Base-by-base conservation (phyloP, 2,113 vertebrate genomes). In the Anarrhichthys ocellatus region DNA sequence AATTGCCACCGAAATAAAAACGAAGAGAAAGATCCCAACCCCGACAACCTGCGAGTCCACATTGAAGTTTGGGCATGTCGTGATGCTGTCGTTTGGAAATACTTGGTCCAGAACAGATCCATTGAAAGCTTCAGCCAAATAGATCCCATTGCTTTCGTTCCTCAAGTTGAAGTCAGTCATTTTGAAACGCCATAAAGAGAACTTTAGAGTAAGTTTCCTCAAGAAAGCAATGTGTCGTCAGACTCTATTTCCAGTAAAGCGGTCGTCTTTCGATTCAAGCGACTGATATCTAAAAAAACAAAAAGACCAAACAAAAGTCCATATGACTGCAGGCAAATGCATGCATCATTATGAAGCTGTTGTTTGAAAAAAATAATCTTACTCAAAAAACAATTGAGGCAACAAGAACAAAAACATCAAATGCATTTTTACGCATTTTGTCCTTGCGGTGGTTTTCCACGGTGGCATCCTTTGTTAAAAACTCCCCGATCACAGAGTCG, bases 1-100 rank as follows among this genome's bases (percentile, higher is more conserved):
- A 38, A 99, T 97, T 0, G 98, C 97, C 2, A 96, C 95, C 86
- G 97, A 85, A 81, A 99, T 99, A 87, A 99, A 99, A 46, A 95
- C 69, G 2, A 96, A 96, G 82, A 99, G 95, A 73, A 97, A 95
- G 70, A 99, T 83, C 52, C 98, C 98, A 0, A 99, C 95, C 0
- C 95, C 96, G 82, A 99, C 91, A 0, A 96, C 94, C 81, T 96
- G 96, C 11, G 96, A 89, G 54, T 97, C 97, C 94, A 97, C 70
- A 5, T 91, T 87, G 27, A 95, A 93, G 50, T 95, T 94, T 81
- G 71, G 87, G 73, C 96, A 96, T 67, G 93, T 91, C 0, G 88
- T 91, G 89, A 89, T 91, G 89, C 92, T 95, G 70, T 90, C 87
- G 91, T 95, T 95, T 8, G 86, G 71, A 18, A 92, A 87, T 2